A percentile compares a stretch with the other conserved stretches of the same genome.
These are phyloP conservation scores for Pagrus major DNA, from an alignment of 2,113 vertebrate species.

Conservation along the genomic window DNA sequence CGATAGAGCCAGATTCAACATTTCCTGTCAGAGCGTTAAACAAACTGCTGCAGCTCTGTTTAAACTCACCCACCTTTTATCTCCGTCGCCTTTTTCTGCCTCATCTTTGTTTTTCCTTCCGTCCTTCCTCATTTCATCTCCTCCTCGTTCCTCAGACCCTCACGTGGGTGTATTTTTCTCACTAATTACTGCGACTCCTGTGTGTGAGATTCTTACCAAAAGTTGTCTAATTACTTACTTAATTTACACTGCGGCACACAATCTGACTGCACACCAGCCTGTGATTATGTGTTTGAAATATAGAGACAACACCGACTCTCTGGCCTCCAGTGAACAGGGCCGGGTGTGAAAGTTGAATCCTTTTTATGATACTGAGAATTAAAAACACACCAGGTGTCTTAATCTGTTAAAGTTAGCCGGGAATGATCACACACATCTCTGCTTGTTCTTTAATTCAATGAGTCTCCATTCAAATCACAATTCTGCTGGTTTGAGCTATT, in stretches of 20 bases:
- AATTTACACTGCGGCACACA: background rate
- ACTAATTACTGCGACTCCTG: background rate
- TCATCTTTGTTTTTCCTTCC: background rate
- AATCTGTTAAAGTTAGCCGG: too few relatives aligned
- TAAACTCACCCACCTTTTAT: slow-evolving; percentile 10
- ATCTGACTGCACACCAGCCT: background rate
- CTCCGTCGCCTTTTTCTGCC: background rate
- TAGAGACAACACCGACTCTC: too few relatives aligned
- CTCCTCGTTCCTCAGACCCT: background rate
- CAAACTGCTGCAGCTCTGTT: slow-evolving; percentile 28
- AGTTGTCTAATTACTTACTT: background rate
- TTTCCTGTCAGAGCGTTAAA: slow-evolving; percentile 48
- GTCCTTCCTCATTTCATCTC: background rate
- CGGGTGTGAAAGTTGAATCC: too few relatives aligned
- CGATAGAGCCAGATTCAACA: slow-evolving; percentile 44
- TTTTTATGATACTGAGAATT: background rate
- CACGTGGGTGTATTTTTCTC: background rate
- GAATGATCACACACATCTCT: too few relatives aligned
- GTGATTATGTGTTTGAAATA: background rate
- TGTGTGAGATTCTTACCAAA: background rate
- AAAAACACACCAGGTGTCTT: too few relatives aligned
- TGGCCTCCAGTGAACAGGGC: too few relatives aligned
- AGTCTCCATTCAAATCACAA: too few relatives aligned
- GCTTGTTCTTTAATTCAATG: too few relatives aligned
- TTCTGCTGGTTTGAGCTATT: too few relatives aligned